These are phyloP conservation scores for Glyptemys insculpta DNA, from an alignment of 2,797 vertebrate genomes.

Conservation along the genomic window DNA sequence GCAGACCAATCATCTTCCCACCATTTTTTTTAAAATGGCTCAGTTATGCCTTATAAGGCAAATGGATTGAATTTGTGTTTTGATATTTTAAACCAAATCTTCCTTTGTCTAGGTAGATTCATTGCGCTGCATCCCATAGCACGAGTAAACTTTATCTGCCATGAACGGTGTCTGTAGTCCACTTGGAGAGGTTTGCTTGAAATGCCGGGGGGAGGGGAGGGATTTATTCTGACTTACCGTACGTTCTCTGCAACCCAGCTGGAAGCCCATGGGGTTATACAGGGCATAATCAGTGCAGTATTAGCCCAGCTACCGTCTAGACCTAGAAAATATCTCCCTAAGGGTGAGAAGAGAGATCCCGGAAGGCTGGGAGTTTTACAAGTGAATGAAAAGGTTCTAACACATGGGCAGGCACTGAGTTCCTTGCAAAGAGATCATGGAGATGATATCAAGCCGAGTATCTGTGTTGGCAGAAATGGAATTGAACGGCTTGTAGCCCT, in stretches of 20 bases:
- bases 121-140: background rate
- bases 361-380: background rate
- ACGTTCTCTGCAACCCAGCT: background rate
- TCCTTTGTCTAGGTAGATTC: background rate
- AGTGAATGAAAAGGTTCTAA: background rate
- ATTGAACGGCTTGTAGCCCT: background rate
- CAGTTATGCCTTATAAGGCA: background rate
- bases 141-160: background rate
- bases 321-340: background rate
- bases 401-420: background rate
- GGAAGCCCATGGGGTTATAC: background rate
- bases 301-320: background rate
- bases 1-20: constrained; percentile 16
- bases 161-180: background rate
- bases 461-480: background rate
- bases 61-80: background rate
- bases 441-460: background rate
- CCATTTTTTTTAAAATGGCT: background rate
- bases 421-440: background rate
- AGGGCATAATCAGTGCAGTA: background rate
- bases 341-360: background rate
- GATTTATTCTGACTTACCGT: background rate
- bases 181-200: background rate
- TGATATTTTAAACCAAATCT: background rate
- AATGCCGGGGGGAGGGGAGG: background rate